Evolutionary conservation across 1,140 invertebrate genomes (phyloP), one percentile per base, ranked within the genome.

Genomic region (Meloidogyne hapla): DNA sequence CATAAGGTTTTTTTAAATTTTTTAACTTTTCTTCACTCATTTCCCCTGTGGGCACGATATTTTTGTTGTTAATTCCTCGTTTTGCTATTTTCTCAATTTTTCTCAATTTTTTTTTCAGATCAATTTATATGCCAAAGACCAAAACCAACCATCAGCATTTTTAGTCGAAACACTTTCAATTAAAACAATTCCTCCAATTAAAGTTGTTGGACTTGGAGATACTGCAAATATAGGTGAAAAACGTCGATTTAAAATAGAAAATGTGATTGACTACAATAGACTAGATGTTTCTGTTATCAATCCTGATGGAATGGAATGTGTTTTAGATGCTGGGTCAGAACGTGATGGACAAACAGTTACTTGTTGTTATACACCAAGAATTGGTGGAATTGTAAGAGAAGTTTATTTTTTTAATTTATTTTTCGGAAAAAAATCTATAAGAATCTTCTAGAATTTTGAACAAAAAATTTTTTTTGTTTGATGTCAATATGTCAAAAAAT

Each of bases 261-360:
- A 92, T 88, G 90, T 92, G 23, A 90, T 90, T 68, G 90, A 92
- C 48, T 91, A 92, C 79, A 67, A 69, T 21, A 33, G 74, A 12
- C 89, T 91, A 38, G 77, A 78, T 38, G 25, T 78, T 4, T 1
- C 26, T 28, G 76, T 78, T 26, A 68, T 33, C 6, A 68, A 77
- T 66, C 75, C 76, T 38, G 4, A 33, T n/a, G 76, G 76, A 13
- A 48, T 40, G 18, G 76, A 77, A 40, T 25, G 78, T 23, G 21
- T 56, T n/a, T 33, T 77, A 15, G 77, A 78, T 23, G 45, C 42
- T 23, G 42, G 63, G 2, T 71, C 40, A 12, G 76, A 77, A 45
- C 76, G 76, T 66, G 76, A 72, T 70, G 38, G 77, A 15, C 75
- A 79, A 28, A 61, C 76, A 10, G 63, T 48, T 25, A 65, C 64